Percentiles rank a stretch among this genome's conserved stretches.
Conservation (phyloP, 2,113 vertebrate species). For the Crocuta crocuta region DNA sequence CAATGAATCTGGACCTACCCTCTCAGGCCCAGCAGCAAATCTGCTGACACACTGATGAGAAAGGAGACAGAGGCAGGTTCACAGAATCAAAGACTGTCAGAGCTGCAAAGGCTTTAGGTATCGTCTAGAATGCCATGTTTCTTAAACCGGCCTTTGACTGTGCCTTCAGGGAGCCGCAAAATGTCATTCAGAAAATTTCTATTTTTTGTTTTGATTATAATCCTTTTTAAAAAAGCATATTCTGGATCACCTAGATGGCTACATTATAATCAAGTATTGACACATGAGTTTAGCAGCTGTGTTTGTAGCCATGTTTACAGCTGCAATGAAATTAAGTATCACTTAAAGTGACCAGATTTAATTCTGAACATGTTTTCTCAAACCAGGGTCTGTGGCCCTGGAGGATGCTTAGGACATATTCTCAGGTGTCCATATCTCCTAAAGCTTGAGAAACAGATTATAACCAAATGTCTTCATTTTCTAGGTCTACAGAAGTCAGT, state of each 20-base stretch:
- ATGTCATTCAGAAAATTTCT: not conserved
- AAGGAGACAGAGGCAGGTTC: not conserved
- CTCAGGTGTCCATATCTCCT: not conserved
- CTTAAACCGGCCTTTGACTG: not conserved
- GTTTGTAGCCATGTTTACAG: not conserved
- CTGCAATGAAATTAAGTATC: not conserved
- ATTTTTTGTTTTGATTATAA: not conserved
- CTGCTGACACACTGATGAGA: not conserved
- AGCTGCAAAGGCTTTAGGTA: not conserved
- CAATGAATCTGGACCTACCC: not conserved
- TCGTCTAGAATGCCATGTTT: not conserved
- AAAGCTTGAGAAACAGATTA: constrained; percentile 31
- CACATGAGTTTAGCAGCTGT: not conserved
- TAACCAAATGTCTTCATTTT: not conserved
- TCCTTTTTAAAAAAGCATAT: not conserved
- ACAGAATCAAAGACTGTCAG: not conserved
- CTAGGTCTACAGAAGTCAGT: not conserved
- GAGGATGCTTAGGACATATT: not conserved
- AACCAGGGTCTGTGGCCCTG: not conserved
- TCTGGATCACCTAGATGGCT: not conserved
- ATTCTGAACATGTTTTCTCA: not conserved
- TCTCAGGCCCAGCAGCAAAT: not conserved
- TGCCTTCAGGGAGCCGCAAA: not conserved
- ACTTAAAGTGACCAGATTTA: not conserved
- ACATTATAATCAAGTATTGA: not conserved